Percentiles rank a stretch among this genome's conserved stretches.
These are phyloP conservation scores for Anas platyrhynchos DNA, from an alignment of 2,113 vertebrate species.

Conservation along the genomic window DNA sequence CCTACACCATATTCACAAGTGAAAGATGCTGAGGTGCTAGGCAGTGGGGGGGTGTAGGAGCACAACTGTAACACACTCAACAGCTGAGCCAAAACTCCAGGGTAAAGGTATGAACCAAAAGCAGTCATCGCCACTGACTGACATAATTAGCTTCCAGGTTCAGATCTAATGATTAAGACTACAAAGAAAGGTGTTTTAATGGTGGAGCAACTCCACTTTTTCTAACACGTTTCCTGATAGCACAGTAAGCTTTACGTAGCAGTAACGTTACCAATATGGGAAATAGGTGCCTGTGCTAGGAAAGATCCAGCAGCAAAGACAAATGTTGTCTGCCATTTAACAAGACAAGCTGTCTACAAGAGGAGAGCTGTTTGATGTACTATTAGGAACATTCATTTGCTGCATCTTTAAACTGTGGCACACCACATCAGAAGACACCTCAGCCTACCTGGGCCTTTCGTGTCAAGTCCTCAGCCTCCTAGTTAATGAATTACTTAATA, in stretches of 20 bases:
- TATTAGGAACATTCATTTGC: not conserved
- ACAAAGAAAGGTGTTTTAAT: not conserved
- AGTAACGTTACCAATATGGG: not conserved
- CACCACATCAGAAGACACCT: not conserved
- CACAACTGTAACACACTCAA: not conserved
- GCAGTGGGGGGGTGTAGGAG: not conserved
- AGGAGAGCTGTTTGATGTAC: not conserved
- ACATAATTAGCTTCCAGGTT: not conserved
- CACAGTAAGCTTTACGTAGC: not conserved
- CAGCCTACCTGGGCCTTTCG: not conserved
- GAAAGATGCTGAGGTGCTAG: not conserved
- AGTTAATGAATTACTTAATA: conserved; percentile 60
- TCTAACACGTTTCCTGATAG: not conserved
- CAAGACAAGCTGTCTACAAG: not conserved
- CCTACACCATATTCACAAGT: not conserved
- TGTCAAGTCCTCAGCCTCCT: not conserved
- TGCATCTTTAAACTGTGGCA: conserved; percentile 18
- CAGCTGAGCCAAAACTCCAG: not conserved
- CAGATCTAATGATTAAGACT: not conserved
- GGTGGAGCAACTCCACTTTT: not conserved
- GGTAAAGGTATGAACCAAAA: not conserved
- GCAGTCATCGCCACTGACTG: not conserved
- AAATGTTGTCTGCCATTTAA: not conserved
- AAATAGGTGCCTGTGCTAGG: not conserved
- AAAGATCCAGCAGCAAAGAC: not conserved